phyloP scores from a whole-genome alignment of 2,888 invertebrate species.

The Nymphalis urticae region DNA sequence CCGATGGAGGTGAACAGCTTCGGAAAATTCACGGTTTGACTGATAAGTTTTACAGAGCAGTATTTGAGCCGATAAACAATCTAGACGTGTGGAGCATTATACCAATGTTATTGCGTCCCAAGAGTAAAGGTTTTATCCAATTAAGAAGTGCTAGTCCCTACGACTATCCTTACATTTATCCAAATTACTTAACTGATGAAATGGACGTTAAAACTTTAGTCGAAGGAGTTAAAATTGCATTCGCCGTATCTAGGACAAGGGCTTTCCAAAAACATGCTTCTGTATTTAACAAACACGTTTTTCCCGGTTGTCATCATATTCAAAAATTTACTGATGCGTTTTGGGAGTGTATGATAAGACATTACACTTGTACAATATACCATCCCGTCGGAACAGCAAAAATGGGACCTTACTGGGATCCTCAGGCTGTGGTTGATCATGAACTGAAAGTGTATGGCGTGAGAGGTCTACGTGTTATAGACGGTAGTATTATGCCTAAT shows the following conservation, averaged over 20 bases:
- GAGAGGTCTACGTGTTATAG: conserved; percentile 81
- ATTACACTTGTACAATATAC: conserved; percentile 91
- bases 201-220: conserved; percentile 89
- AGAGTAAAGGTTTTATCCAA: conserved; percentile 90
- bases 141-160: conserved; percentile 91
- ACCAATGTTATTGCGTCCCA: conserved; percentile 91
- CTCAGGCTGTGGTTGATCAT: conserved; percentile 25
- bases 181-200: conserved; percentile 92
- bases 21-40: conserved; percentile 90
- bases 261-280: conserved; percentile 89
- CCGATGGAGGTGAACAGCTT: conserved; percentile 91
- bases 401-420: conserved; percentile 87
- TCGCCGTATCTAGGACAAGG: conserved; percentile 89
- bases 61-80: conserved; percentile 88
- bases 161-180: conserved; percentile 93
- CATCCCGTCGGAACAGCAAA: conserved; percentile 94
- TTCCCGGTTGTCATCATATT: conserved; percentile 88
- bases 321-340: conserved; percentile 87
- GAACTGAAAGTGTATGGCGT: conserved; percentile 44
- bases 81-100: conserved; percentile 92
- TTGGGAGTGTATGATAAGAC: conserved; percentile 93
- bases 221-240: conserved; percentile 92
- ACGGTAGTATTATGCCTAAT: conserved; percentile 85
- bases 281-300: conserved; percentile 84
- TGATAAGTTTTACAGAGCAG: conserved; percentile 87